Percentiles rank a stretch among this genome's conserved stretches.
These are phyloP conservation scores for Chrysotoxum bicinctum DNA, from an alignment of 2,888 invertebrate genomes.

Conservation along the genomic window DNA sequence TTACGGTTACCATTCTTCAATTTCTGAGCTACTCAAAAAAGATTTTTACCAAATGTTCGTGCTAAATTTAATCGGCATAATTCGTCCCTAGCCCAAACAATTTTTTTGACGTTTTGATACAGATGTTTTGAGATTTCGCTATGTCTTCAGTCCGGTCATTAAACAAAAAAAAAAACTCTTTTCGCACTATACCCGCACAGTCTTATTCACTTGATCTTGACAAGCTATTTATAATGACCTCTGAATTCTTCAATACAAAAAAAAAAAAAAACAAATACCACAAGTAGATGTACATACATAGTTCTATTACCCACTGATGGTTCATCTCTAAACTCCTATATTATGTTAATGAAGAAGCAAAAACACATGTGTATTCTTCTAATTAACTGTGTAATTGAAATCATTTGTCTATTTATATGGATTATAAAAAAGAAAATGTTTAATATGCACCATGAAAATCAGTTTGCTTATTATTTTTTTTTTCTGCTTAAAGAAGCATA, in stretches of 20 bases:
- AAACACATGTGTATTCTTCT: slow-evolving; percentile 13
- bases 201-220: neutral
- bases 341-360: neutral
- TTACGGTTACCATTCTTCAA: too few relatives aligned
- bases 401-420: slow-evolving; percentile 39
- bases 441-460: slow-evolving; percentile 16
- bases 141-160: neutral
- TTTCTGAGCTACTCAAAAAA: too few relatives aligned
- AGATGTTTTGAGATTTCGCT: too few relatives aligned
- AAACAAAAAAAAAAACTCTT: neutral
- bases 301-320: too few relatives aligned
- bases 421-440: neutral
- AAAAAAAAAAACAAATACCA: neutral
- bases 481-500: neutral
- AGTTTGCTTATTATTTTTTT: neutral
- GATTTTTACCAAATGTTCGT: too few relatives aligned
- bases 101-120: too few relatives aligned
- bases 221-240: slow-evolving; percentile 5
- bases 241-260: neutral
- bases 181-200: neutral
- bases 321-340: neutral
- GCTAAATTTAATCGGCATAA: too few relatives aligned
- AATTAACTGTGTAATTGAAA: slow-evolving; percentile 60
- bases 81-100: too few relatives aligned
- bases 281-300: neutral